Evolutionary conservation across 2,113 vertebrate species (phyloP).

Genomic region (Platysternon megacephalum): DNA sequence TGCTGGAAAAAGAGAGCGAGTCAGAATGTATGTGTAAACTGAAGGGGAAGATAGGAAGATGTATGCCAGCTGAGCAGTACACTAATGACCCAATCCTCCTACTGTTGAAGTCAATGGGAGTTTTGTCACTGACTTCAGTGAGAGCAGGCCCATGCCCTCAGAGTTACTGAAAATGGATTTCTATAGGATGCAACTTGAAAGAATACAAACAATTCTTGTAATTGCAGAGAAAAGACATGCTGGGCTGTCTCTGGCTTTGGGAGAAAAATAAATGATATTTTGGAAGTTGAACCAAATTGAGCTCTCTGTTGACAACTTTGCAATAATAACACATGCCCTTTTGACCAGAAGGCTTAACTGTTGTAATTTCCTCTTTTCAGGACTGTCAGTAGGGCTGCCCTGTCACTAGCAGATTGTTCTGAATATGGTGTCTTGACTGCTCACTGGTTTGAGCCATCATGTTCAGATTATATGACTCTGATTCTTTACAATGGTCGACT

Average conservation of each 20-base stretch:
- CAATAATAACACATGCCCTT: background rate
- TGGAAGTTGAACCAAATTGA: background rate
- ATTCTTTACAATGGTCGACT: background rate
- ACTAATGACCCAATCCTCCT: background rate
- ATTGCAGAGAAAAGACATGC: background rate
- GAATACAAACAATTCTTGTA: background rate
- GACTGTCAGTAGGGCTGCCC: background rate
- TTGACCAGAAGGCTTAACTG: background rate
- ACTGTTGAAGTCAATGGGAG: rapidly evolving
- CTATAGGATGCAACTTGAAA: background rate
- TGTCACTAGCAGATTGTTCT: background rate
- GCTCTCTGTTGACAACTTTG: background rate
- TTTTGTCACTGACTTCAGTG: background rate
- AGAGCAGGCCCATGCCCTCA: background rate
- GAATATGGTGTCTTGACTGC: background rate
- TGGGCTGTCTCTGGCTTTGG: background rate
- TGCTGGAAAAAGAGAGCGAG: background rate
- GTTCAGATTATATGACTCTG: background rate
- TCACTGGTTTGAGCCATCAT: background rate
- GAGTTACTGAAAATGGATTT: background rate
- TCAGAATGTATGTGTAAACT: background rate
- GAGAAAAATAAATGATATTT: background rate
- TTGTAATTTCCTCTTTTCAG: background rate
- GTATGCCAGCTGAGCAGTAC: background rate
- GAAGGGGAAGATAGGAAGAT: background rate